Conservation (phyloP, 2,113 vertebrate genomes). For the Melanotaenia duboulayi region DNA sequence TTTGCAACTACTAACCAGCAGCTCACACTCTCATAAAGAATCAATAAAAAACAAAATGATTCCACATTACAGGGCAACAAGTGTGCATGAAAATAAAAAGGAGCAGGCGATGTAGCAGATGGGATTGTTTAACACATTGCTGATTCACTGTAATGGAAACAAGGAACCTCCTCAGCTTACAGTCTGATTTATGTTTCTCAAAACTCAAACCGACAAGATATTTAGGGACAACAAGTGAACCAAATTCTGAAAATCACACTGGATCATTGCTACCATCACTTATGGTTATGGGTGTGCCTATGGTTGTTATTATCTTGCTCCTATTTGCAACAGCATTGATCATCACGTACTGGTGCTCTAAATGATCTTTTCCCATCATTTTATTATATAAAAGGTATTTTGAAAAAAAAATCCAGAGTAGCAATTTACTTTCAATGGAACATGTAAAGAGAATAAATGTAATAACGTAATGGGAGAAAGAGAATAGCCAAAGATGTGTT, state of each 20-base stretch:
- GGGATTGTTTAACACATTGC: constrained; percentile 59
- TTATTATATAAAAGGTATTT: neutral
- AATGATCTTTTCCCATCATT: neutral
- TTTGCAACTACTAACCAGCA: constrained; percentile 4
- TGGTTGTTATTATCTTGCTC: neutral
- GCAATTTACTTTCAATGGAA: neutral
- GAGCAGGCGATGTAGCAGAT: constrained; percentile 52
- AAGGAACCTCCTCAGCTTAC: constrained; percentile 34
- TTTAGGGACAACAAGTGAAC: constrained; percentile 8
- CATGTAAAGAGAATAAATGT: neutral
- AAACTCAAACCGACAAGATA: constrained; percentile 57
- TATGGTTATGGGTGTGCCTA: neutral
- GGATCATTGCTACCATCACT: constrained; percentile 7
- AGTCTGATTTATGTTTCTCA: constrained; percentile 57
- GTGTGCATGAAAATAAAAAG: constrained; percentile 39
- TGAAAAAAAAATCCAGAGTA: neutral
- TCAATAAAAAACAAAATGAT: constrained; percentile 47
- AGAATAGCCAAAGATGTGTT: constrained; percentile 22
- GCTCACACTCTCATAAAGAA: constrained; percentile 13
- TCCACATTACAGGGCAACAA: constrained; percentile 32
- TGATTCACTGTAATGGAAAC: constrained; percentile 59
- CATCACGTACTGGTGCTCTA: neutral
- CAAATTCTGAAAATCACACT: constrained; percentile 20
- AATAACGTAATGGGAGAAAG: neutral
- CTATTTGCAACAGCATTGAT: neutral